Percentiles rank a stretch among this genome's conserved stretches.
Evolutionary conservation across 30 jellyfish, hydroid and myxozoan genomes (phyloP).

Genomic region (Aurelia aurita complex sp. Pacific): DNA sequence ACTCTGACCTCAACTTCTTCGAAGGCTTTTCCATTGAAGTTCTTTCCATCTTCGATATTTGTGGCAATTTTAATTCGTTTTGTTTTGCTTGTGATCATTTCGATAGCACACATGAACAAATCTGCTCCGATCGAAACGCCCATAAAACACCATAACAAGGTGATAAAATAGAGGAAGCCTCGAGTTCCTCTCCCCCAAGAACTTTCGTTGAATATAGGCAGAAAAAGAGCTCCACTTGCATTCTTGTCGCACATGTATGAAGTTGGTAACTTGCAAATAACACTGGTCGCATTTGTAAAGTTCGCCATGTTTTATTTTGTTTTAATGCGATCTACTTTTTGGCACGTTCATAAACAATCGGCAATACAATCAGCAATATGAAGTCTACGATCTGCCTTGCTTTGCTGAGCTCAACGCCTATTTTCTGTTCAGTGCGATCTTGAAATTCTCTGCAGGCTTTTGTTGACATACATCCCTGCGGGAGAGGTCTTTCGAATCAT

Average conservation of each 20-base stretch:
- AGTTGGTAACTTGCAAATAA: neutral
- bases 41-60: conserved; percentile 72
- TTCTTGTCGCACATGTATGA: conserved; percentile 38
- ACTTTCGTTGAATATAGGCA: conserved; percentile 89
- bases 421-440: no score
- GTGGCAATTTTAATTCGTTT: conserved; percentile 81
- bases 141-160: conserved; percentile 95
- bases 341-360: no score
- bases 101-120: conserved; percentile 97
- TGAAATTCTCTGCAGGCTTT: no score
- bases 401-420: no score
- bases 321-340: no score
- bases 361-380: no score
- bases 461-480: no score
- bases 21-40: neutral
- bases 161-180: conserved; percentile 66
- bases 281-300: neutral
- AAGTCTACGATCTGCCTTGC: no score
- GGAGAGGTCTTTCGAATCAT: no score
- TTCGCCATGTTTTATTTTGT: neutral
- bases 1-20: conserved; percentile 97
- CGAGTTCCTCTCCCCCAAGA: conserved; percentile 84
- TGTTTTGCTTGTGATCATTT: conserved; percentile 94
- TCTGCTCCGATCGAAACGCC: conserved; percentile 99
- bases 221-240: conserved; percentile 61